phyloP scores from a whole-genome alignment of 2,113 vertebrate species.

The Mixornis gularis region DNA sequence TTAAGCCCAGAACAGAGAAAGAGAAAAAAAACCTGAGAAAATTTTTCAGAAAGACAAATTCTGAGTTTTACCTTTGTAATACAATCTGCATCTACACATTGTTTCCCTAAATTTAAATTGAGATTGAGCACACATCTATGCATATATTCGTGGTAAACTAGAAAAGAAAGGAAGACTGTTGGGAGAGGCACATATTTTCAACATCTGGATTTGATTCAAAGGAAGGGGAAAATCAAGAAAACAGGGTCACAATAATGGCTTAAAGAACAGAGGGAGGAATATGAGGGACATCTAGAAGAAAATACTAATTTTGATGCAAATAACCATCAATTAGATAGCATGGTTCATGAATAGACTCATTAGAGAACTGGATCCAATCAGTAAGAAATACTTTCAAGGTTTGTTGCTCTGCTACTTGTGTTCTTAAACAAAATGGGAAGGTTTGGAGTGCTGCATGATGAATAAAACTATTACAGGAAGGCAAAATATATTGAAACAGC shows the following conservation, averaged over 20 bases:
- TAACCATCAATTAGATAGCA: not conserved
- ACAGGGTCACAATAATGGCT: not conserved
- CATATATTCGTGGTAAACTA: not conserved
- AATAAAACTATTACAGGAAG: not conserved
- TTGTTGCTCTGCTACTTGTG: not conserved
- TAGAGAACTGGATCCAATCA: not conserved
- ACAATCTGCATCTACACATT: not conserved
- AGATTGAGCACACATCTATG: not conserved
- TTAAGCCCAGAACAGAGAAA: not conserved
- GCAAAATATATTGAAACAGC: not conserved
- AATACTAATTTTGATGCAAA: slow-evolving; percentile 15
- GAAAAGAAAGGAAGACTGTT: not conserved
- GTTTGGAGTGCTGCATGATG: not conserved
- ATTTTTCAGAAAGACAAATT: not conserved
- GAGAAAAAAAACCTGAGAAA: not conserved
- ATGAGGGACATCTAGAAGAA: not conserved
- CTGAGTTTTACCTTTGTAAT: not conserved
- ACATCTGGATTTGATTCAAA: slow-evolving; percentile 34
- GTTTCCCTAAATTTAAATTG: not conserved
- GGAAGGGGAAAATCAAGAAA: slow-evolving; percentile 2
- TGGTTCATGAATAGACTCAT: not conserved
- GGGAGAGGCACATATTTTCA: not conserved
- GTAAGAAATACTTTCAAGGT: not conserved
- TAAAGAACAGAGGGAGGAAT: not conserved
- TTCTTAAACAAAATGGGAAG: not conserved